Base-by-base conservation (phyloP, 2,113 vertebrate species). In the Leuciscus idus region DNA sequence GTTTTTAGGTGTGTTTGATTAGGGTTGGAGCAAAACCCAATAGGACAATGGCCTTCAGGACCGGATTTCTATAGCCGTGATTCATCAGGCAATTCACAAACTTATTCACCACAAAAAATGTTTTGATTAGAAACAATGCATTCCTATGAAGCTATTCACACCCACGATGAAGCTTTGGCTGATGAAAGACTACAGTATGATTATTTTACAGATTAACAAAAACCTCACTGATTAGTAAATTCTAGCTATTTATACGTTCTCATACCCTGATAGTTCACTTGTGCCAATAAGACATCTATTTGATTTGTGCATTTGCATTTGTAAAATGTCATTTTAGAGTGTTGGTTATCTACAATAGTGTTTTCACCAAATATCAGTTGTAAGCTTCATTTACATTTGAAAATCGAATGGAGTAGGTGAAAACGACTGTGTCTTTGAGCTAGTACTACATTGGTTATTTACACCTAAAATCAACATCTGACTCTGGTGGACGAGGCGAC, bases 1-100 rank as follows among this genome's bases (percentile, higher is more conserved):
- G n/a, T 46, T 74, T 74, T 74, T 39, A 74, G 19, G 70, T 74
- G 70, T 74, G 70, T n/a, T 74, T 74, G 39, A 46, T 73, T 43
- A 43, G 36, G 21, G 36, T 72, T 73, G 70, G 36, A 11, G 33
- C 68, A 39, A 72, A 72, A 72, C 36, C 19, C 8, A 19, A 39
- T 10, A 72, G 21, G 9, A 39, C 68, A 72, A 21, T 43, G 33
- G 19, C 21, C 10, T 39, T 43, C 7, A 33, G 64, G 30, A 68
- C 30, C 19, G 1, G 6, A 11, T 9, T 72, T n/a, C 36, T 43
- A 5, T 72, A 68, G 7, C 30, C 6, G 7, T 39, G 33, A 39
- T 12, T 57, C 19, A 2, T 57, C 55, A 2, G 55, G 55, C 19
- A 21, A 21, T 57, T 57, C 55, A 57, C 55, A 57, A 57, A 21